phyloP scores from a whole-genome alignment of 2,888 invertebrate genomes.

The Eristalis pertinax region DNA sequence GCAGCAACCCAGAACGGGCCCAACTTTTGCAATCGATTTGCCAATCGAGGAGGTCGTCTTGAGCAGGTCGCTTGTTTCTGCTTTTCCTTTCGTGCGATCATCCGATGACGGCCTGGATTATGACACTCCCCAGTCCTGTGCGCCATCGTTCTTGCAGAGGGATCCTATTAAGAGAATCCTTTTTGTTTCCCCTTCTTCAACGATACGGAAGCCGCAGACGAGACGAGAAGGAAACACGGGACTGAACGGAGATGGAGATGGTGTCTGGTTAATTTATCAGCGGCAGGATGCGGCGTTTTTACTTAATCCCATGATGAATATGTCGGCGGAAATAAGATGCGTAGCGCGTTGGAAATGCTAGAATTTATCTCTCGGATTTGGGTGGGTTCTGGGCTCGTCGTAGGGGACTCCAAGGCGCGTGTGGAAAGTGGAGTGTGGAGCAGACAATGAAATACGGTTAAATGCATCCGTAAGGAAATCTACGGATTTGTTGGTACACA shows the following conservation, averaged over 20 bases:
- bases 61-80: neutral
- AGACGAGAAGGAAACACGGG: no score
- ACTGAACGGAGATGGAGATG: neutral
- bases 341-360: constrained; percentile 16
- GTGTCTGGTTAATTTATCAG: constrained; percentile 59
- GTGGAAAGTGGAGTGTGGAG: neutral
- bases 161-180: neutral
- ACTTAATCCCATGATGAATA: constrained; percentile 58
- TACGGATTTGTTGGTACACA: neutral
- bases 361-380: constrained; percentile 36
- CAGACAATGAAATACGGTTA: neutral
- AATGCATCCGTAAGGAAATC: neutral
- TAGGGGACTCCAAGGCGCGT: neutral
- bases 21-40: constrained; percentile 59
- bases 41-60: constrained; percentile 46
- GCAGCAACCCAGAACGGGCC: constrained; percentile 11
- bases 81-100: neutral
- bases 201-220: no score
- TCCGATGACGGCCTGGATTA: neutral
- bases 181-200: neutral
- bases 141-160: no score
- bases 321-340: constrained; percentile 20
- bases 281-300: constrained; percentile 34
- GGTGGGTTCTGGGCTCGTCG: neutral
- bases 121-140: neutral